A percentile compares a stretch with the other conserved stretches of the same genome.
Conservation (phyloP, 2,888 invertebrate genomes). For the Deroplatys truncata region DNA sequence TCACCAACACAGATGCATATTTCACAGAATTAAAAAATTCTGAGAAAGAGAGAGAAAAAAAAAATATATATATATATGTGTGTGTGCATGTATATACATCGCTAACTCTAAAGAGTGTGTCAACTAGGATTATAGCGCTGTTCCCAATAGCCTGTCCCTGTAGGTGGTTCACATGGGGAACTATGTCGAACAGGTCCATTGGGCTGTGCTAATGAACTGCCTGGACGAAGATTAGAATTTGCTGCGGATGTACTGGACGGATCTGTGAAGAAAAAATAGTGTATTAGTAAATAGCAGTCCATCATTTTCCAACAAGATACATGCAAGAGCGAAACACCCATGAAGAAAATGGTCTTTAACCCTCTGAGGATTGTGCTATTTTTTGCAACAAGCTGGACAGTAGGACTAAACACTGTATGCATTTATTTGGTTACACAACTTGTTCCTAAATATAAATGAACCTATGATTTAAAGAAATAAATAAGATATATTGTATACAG, state of each 20-base stretch:
- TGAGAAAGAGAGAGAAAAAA: neutral
- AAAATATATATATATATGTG: neutral
- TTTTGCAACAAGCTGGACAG: too few relatives aligned
- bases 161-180: constrained; percentile 31
- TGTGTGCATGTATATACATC: neutral
- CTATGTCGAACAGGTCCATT: constrained; percentile 37
- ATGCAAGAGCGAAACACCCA: too few relatives aligned
- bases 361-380: too few relatives aligned
- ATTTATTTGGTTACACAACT: too few relatives aligned
- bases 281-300: neutral
- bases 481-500: too few relatives aligned
- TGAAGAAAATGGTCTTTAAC: too few relatives aligned
- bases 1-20: neutral
- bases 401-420: too few relatives aligned
- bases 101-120: constrained; percentile 2
- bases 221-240: constrained; percentile 27
- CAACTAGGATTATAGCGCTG: constrained; percentile 31
- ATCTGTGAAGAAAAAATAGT: neutral
- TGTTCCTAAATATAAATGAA: too few relatives aligned
- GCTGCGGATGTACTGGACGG: constrained; percentile 20
- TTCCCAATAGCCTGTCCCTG: constrained; percentile 32
- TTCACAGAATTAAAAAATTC: neutral
- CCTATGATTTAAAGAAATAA: too few relatives aligned
- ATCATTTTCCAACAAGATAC: too few relatives aligned
- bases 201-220: constrained; percentile 32